phyloP scores from a whole-genome alignment of 2,888 invertebrate genomes.

The Camptogramma bilineatum region DNA sequence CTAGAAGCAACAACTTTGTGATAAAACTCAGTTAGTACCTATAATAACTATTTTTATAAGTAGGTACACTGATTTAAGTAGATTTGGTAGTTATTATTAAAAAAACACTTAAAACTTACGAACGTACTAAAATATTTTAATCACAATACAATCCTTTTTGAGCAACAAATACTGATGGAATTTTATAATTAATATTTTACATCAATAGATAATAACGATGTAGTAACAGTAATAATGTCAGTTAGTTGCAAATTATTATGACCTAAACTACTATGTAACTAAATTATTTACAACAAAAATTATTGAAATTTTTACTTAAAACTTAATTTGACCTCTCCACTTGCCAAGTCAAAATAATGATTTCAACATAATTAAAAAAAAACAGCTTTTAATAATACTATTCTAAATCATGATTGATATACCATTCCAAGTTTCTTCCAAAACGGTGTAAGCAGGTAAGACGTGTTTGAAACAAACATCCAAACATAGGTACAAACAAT shows the following conservation, averaged over 20 bases:
- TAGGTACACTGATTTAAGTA: constrained; percentile 11
- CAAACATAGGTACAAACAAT: no score
- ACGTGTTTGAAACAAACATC: no score
- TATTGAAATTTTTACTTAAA: background rate
- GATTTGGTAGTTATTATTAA: constrained; percentile 5
- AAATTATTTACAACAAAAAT: background rate
- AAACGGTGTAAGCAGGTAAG: no score
- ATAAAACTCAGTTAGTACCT: no score
- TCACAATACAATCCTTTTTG: constrained; percentile 27
- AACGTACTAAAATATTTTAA: no score
- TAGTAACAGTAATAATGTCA: constrained; percentile 1
- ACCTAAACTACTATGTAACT: background rate
- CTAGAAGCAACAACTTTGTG: constrained; percentile 54
- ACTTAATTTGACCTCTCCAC: background rate
- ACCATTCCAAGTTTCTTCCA: no score
- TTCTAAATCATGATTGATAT: no score
- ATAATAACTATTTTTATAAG: constrained; percentile 12
- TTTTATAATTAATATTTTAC: background rate
- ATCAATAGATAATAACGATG: no score
- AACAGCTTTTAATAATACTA: no score
- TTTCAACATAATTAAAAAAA: no score
- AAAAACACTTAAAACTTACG: constrained; percentile 9
- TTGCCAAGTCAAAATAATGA: background rate
- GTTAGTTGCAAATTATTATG: background rate
- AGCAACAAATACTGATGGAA: constrained; percentile 39